Conservation (phyloP, 2,113 vertebrate genomes). For the Lycaon pictus region DNA sequence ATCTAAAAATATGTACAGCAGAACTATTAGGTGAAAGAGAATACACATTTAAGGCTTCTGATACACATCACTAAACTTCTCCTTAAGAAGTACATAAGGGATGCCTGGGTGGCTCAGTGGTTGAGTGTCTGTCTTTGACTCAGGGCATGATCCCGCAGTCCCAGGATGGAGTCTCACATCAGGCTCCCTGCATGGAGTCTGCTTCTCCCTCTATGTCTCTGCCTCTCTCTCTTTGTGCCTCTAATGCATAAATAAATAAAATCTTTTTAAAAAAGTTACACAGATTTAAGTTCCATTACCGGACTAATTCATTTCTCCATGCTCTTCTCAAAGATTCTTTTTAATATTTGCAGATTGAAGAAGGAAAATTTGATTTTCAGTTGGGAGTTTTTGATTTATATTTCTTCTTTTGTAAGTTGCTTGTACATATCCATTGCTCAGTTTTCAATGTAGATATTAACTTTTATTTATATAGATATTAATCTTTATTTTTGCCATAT, state of each 20-base stretch:
- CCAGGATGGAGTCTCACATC: too few relatives aligned
- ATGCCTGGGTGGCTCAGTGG: too few relatives aligned
- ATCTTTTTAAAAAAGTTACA: neutral
- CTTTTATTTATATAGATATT: neutral
- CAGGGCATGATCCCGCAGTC: too few relatives aligned
- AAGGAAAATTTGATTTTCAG: slow-evolving; percentile 28
- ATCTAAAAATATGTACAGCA: neutral
- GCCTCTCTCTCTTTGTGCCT: too few relatives aligned
- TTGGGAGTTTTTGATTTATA: slow-evolving; percentile 25
- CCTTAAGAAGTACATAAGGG: neutral
- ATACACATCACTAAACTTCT: slow-evolving; percentile 19
- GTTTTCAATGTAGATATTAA: neutral
- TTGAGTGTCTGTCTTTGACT: too few relatives aligned
- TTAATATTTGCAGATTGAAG: neutral
- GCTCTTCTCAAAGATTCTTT: neutral
- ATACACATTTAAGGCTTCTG: neutral
- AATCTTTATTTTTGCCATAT: neutral
- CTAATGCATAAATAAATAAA: too few relatives aligned
- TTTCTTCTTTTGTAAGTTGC: slow-evolving; percentile 16
- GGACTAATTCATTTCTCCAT: slow-evolving; percentile 17
- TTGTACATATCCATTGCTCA: neutral
- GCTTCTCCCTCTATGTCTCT: too few relatives aligned
- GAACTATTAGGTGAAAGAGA: slow-evolving; percentile 22
- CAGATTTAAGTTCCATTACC: neutral
- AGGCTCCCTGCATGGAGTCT: too few relatives aligned